phyloP scores from a whole-genome alignment of 2,888 invertebrate species.

The Girardia tigrina region DNA sequence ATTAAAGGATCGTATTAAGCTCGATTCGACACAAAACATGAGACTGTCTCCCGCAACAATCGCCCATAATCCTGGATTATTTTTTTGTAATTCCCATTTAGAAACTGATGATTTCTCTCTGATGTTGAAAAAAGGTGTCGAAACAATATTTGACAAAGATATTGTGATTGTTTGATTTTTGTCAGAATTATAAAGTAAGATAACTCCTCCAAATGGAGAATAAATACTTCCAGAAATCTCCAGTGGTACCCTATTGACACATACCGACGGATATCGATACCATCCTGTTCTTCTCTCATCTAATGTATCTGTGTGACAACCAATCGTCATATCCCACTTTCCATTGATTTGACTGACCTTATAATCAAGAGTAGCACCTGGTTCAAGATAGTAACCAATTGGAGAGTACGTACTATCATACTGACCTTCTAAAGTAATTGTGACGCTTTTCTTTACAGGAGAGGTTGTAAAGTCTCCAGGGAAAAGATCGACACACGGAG shows the following conservation, averaged over 20 bases:
- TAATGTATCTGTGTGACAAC: not conserved
- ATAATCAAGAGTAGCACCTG: not conserved
- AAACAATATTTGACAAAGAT: not conserved
- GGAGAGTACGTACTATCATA: not conserved
- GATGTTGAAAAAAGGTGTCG: constrained; percentile 1
- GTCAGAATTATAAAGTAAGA: not conserved
- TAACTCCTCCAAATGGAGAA: constrained; percentile 21
- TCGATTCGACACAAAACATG: constrained; percentile 30
- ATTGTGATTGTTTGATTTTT: not conserved
- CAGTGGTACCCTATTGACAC: not conserved
- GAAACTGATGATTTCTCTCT: not conserved
- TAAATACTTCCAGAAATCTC: not conserved
- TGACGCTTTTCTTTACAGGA: not conserved
- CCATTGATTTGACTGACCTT: not conserved
- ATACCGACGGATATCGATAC: not conserved
- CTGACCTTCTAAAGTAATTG: not conserved
- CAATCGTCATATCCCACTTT: not conserved
- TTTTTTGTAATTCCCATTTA: not conserved
- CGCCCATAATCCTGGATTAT: constrained; percentile 31
- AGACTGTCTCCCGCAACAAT: constrained; percentile 31
- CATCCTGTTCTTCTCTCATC: not conserved
- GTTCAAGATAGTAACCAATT: not conserved
- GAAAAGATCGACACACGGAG: too few relatives aligned
- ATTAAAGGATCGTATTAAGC: not conserved
- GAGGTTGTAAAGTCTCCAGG: not conserved